A percentile compares a stretch with the other conserved stretches of the same genome.
These are phyloP conservation scores for Microctonus brassicae DNA, from an alignment of 2,888 invertebrate species.

Conservation along the genomic window DNA sequence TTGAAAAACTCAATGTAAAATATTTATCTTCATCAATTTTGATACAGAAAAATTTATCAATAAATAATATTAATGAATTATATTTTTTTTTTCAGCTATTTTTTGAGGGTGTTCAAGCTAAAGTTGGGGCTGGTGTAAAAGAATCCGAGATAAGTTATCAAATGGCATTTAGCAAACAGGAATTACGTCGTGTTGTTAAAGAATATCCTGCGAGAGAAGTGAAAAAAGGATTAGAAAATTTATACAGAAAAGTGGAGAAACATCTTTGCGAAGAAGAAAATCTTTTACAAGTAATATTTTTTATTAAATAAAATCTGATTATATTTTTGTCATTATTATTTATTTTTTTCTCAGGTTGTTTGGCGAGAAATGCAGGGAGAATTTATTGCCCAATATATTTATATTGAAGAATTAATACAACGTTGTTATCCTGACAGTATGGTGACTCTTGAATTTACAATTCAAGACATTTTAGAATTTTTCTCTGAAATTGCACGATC, in stretches of 20 bases:
- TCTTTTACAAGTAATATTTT: slow-evolving; percentile 77
- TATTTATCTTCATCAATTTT: neutral
- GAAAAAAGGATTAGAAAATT: slow-evolving; percentile 90
- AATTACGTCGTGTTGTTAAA: slow-evolving; percentile 92
- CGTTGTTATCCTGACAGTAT: slow-evolving; percentile 97
- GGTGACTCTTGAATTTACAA: slow-evolving; percentile 93
- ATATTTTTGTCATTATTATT: no score
- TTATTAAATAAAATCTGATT: neutral
- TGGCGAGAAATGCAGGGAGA: slow-evolving; percentile 99
- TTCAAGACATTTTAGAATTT: slow-evolving; percentile 94
- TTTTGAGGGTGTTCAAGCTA: slow-evolving; percentile 96
- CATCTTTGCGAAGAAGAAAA: slow-evolving; percentile 96
- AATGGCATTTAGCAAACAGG: slow-evolving; percentile 96
- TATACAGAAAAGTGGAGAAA: slow-evolving; percentile 97
- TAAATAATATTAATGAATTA: slow-evolving; percentile 17
- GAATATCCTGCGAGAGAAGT: slow-evolving; percentile 95
- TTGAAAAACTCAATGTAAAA: slow-evolving; percentile 90
- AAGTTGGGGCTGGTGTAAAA: slow-evolving; percentile 94
- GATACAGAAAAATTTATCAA: slow-evolving; percentile 24
- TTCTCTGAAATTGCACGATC: slow-evolving; percentile 98
- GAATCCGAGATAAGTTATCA: slow-evolving; percentile 98
- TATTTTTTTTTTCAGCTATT: slow-evolving; percentile 78
- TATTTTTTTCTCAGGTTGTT: slow-evolving; percentile 86
- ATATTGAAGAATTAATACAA: slow-evolving; percentile 91
- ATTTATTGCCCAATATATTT: slow-evolving; percentile 96